Conservation (phyloP, 1,140 invertebrate genomes). For the Pachyrhynchus sulphureomaculatus region DNA sequence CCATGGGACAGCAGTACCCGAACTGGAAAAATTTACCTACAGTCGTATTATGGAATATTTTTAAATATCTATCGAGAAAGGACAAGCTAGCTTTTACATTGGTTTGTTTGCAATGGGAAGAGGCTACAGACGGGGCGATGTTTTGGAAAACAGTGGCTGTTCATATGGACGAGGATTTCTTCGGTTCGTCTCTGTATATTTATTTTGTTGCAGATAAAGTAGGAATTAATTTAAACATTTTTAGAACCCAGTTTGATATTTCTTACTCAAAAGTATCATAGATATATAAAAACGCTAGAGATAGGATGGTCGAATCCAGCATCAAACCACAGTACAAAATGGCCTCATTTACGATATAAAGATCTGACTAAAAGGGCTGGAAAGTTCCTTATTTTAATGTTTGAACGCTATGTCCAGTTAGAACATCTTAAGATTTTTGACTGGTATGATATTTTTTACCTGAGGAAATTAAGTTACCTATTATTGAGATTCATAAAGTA, state of each 20-base stretch:
- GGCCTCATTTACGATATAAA: conserved; percentile 15
- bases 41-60: conserved; percentile 31
- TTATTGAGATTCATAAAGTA: conserved; percentile 34
- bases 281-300: conserved; percentile 28
- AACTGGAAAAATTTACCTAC: conserved; percentile 31
- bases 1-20: not conserved
- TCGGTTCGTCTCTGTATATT: conserved; percentile 13
- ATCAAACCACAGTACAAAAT: conserved; percentile 10
- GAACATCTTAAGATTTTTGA: conserved; percentile 30
- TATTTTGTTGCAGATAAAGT: not conserved
- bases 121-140: conserved; percentile 16
- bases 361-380: conserved; percentile 36
- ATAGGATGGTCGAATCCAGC: conserved; percentile 33
- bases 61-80: conserved; percentile 26
- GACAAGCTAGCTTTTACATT: conserved; percentile 35
- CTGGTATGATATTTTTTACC: conserved; percentile 34
- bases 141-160: conserved; percentile 38
- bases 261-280: conserved; percentile 29
- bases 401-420: conserved; percentile 29
- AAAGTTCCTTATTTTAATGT: conserved; percentile 27
- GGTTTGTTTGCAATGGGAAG: conserved; percentile 33
- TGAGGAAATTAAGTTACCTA: conserved; percentile 36
- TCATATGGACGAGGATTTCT: conserved; percentile 33
- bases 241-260: conserved; percentile 34
- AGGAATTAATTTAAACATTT: not conserved